These are phyloP conservation scores for Chloroclystis v-ata DNA, from an alignment of 2,888 invertebrate genomes.

Conservation along the genomic window DNA sequence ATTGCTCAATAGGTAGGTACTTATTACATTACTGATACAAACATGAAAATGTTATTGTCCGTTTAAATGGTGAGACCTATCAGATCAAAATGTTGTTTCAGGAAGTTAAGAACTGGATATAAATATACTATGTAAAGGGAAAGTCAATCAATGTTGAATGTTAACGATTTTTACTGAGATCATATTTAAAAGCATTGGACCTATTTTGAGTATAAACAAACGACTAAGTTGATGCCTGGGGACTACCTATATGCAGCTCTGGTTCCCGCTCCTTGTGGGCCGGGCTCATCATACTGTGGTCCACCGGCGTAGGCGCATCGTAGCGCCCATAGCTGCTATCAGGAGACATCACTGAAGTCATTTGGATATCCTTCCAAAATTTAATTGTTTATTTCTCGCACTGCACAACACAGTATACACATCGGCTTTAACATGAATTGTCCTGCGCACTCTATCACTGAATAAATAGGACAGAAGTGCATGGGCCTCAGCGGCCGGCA, in stretches of 20 bases:
- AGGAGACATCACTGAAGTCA: conserved; percentile 81
- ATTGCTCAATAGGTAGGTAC: too few relatives aligned
- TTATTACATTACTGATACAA: too few relatives aligned
- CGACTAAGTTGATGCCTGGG: not conserved
- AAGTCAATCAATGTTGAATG: too few relatives aligned
- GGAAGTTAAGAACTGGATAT: too few relatives aligned
- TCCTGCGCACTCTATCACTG: conserved; percentile 51
- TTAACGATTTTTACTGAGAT: too few relatives aligned
- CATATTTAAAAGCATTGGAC: too few relatives aligned
- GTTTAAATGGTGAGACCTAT: too few relatives aligned
- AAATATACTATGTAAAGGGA: too few relatives aligned
- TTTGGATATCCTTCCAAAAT: conserved; percentile 47
- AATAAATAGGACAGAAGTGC: conserved; percentile 65
- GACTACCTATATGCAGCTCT: conserved; percentile 84
- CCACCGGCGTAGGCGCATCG: conserved; percentile 75
- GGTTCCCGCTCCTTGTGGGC: conserved; percentile 79
- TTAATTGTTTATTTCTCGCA: conserved; percentile 54
- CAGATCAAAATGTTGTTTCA: too few relatives aligned
- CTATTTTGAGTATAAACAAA: conserved; percentile 2
- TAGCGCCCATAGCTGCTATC: conserved; percentile 81
- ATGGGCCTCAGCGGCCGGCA: conserved; percentile 54
- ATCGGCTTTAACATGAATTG: conserved; percentile 51
- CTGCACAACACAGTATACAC: conserved; percentile 71
- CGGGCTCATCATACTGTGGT: conserved; percentile 65
- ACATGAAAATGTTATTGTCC: too few relatives aligned